Conservation (phyloP, 2,888 invertebrate species). For the Pardosa pseudoannulata region DNA sequence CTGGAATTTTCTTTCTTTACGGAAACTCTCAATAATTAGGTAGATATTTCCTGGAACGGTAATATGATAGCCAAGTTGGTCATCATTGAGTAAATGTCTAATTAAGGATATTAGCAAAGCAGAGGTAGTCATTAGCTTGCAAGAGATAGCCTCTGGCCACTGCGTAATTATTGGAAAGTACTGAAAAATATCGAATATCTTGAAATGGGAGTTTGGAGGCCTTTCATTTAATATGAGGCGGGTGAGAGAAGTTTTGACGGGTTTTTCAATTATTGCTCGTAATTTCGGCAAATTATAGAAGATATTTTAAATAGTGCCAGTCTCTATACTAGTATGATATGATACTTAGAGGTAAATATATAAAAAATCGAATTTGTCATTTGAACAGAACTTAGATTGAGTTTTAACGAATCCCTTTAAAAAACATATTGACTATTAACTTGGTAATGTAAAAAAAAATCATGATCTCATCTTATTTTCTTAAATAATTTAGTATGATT, state of each 20-base stretch:
- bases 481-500: too few relatives aligned
- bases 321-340: too few relatives aligned
- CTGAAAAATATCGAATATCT: not conserved
- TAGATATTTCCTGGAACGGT: not conserved
- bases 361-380: too few relatives aligned
- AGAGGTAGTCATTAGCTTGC: conserved; percentile 56
- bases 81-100: conserved; percentile 64
- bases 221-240: not conserved
- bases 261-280: not conserved
- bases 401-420: too few relatives aligned
- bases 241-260: not conserved
- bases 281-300: not conserved
- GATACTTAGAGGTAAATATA: too few relatives aligned
- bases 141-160: not conserved
- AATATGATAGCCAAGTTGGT: conserved; percentile 25
- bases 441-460: too few relatives aligned
- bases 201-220: not conserved
- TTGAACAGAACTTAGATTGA: too few relatives aligned
- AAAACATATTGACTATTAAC: too few relatives aligned
- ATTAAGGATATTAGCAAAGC: conserved; percentile 63
- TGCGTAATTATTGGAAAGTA: conserved; percentile 7
- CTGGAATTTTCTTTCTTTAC: too few relatives aligned
- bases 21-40: not conserved
- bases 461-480: too few relatives aligned
- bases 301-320: too few relatives aligned